A percentile compares a stretch with the other conserved stretches of the same genome.
Conservation (phyloP, 2,888 invertebrate genomes). For the Tiphia femorata region DNA sequence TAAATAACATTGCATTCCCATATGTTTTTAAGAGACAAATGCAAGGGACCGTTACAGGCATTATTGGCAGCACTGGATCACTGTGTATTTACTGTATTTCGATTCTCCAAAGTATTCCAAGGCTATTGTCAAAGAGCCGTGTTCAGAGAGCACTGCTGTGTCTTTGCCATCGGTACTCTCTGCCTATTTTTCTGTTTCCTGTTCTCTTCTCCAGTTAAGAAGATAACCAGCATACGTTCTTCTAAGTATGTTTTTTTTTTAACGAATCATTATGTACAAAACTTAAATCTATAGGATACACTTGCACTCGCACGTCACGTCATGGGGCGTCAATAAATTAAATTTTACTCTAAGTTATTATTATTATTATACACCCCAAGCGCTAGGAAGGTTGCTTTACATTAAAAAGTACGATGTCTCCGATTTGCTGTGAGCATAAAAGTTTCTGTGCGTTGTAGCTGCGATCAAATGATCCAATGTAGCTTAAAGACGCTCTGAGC, state of each 20-base stretch:
- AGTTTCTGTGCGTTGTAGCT: conserved; percentile 11
- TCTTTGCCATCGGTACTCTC: conserved; percentile 16
- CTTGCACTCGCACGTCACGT: conserved; percentile 50
- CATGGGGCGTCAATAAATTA: conserved; percentile 64
- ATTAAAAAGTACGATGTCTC: conserved; percentile 30
- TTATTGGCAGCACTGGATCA: conserved; percentile 67
- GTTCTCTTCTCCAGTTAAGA: conserved; percentile 39
- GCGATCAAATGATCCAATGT: conserved; percentile 1
- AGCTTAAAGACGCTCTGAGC: conserved; percentile 1
- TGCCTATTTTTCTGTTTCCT: conserved; percentile 17
- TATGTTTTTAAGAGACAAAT: conserved; percentile 44
- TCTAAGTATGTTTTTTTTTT: conserved; percentile 31
- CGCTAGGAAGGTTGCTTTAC: conserved; percentile 35
- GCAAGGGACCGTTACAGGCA: conserved; percentile 63
- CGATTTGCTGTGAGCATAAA: conserved; percentile 25
- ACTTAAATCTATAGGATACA: conserved; percentile 54
- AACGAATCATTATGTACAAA: conserved; percentile 58
- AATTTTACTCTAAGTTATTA: conserved; percentile 50
- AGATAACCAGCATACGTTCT: conserved; percentile 36
- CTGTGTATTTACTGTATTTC: conserved; percentile 44
- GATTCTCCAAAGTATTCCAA: conserved; percentile 36
- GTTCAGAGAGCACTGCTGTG: conserved; percentile 49
- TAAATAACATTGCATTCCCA: conserved; percentile 20
- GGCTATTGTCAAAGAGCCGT: conserved; percentile 37
- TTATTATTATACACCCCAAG: conserved; percentile 52